Percentiles rank a stretch among this genome's conserved stretches.
Evolutionary conservation across 2,888 invertebrate genomes (phyloP).

Genomic region (Salpingus planirostris): DNA sequence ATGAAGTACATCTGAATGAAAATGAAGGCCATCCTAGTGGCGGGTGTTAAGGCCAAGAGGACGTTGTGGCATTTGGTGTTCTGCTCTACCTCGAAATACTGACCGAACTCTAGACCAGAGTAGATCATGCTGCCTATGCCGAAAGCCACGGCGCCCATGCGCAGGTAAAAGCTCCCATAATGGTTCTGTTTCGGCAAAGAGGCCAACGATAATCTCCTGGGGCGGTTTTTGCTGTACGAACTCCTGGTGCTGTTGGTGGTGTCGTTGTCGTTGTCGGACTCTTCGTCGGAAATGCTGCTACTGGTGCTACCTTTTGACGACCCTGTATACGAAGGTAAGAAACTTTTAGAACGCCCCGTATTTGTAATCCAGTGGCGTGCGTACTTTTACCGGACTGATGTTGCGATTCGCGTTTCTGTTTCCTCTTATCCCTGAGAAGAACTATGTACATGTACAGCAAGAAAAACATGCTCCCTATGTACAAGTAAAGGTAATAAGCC

Average conservation of each 20-base stretch:
- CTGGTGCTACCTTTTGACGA: no score
- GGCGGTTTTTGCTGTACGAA: constrained; percentile 25
- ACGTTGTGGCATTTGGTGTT: constrained; percentile 90
- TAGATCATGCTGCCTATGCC: constrained; percentile 93
- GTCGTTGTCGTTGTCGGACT: constrained; percentile 38
- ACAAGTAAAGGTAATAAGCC: constrained; percentile 58
- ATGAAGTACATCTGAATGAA: constrained; percentile 98
- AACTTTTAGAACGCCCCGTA: no score
- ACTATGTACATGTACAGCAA: constrained; percentile 61
- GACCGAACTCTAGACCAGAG: constrained; percentile 90
- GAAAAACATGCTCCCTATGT: constrained; percentile 60
- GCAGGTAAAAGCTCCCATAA: constrained; percentile 85
- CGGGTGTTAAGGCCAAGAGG: constrained; percentile 80
- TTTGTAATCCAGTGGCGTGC: no score
- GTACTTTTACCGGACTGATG: constrained; percentile 42
- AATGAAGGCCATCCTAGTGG: constrained; percentile 90
- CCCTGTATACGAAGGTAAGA: no score
- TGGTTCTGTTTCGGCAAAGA: constrained; percentile 57
- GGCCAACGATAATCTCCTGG: constrained; percentile 37
- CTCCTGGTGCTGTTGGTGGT: constrained; percentile 33
- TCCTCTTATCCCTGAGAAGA: constrained; percentile 50
- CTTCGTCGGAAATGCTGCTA: constrained; percentile 49
- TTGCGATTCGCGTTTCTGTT: constrained; percentile 42
- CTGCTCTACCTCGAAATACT: constrained; percentile 86
- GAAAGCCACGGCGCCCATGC: constrained; percentile 92